Conservation (phyloP, 2,797 vertebrate genomes). For the Enteromius argenteus region DNA sequence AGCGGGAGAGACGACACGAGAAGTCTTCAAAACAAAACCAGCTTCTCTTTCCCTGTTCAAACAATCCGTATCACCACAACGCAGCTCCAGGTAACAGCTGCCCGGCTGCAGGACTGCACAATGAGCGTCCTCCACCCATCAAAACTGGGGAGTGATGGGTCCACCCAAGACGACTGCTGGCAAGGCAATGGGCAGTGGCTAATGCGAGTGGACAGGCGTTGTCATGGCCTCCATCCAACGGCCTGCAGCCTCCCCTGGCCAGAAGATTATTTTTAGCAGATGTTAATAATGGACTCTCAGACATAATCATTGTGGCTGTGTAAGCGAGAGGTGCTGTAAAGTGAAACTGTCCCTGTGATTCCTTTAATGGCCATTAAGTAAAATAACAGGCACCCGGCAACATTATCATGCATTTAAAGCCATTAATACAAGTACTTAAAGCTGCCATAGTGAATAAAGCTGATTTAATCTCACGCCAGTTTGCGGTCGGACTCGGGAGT, state of each 20-base stretch:
- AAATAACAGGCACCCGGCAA: slow-evolving; percentile 39
- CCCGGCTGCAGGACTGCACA: background rate
- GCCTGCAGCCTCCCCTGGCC: slow-evolving; percentile 66
- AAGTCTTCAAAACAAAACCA: background rate
- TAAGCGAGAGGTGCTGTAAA: slow-evolving; percentile 8
- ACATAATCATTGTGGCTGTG: slow-evolving; percentile 26
- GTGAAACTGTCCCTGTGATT: slow-evolving; percentile 23
- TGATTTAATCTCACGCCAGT: slow-evolving; percentile 36
- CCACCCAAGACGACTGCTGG: slow-evolving; percentile 68
- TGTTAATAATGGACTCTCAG: slow-evolving; percentile 75
- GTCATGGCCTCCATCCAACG: slow-evolving; percentile 73
- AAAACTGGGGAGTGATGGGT: slow-evolving; percentile 67
- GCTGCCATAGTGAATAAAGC: slow-evolving; percentile 37
- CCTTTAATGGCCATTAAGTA: slow-evolving; percentile 40
- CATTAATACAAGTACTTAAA: slow-evolving; percentile 42
- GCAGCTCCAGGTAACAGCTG: slow-evolving; percentile 16
- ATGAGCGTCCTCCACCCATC: background rate
- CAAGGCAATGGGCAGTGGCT: slow-evolving; percentile 63
- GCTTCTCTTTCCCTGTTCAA: background rate
- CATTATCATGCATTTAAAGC: slow-evolving; percentile 33
- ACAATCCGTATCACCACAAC: background rate
- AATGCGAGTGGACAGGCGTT: slow-evolving; percentile 77
- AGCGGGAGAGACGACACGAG: background rate
- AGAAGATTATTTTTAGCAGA: slow-evolving; percentile 74
- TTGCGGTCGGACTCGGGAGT: slow-evolving; percentile 15